A percentile compares a stretch with the other conserved stretches of the same genome.
These are phyloP conservation scores for Leptoclinus maculatus DNA, from an alignment of 2,797 vertebrate species.

Conservation along the genomic window DNA sequence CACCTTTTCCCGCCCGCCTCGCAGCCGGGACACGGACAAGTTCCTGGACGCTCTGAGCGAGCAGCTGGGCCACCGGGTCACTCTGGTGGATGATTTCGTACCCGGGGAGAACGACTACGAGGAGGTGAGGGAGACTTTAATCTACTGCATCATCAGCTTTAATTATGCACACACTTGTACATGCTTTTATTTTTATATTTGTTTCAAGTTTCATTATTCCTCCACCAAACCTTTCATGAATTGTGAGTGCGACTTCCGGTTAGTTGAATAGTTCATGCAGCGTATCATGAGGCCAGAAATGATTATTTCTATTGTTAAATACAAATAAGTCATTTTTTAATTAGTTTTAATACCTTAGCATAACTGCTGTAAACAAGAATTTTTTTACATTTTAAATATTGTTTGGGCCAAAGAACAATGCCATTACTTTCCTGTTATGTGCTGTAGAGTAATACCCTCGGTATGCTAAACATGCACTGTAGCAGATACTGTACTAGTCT, in stretches of 20 bases:
- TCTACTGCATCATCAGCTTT: not conserved
- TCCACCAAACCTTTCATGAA: not conserved
- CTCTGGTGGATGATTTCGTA: constrained; percentile 92
- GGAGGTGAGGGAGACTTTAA: constrained; percentile 86
- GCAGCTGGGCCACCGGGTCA: constrained; percentile 93
- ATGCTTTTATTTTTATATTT: no score
- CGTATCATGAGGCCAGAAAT: not conserved
- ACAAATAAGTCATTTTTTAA: not conserved
- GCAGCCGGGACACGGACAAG: constrained; percentile 94
- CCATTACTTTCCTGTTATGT: no score
- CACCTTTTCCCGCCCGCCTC: constrained; percentile 92
- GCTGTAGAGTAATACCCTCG: no score
- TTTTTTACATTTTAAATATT: not conserved
- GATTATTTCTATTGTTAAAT: not conserved
- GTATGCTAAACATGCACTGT: no score
- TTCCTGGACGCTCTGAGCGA: constrained; percentile 95
- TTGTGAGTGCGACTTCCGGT: not conserved
- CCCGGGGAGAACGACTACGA: constrained; percentile 96
- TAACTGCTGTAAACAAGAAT: not conserved
- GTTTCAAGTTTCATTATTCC: not conserved
- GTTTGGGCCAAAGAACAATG: not conserved
- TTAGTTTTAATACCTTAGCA: not conserved
- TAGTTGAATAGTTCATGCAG: not conserved
- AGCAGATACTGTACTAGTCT: no score
- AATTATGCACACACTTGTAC: not conserved